Percentiles rank a stretch among this genome's conserved stretches.
These are phyloP conservation scores for Athrips mouffetella DNA, from an alignment of 2,888 invertebrate genomes.

Conservation along the genomic window DNA sequence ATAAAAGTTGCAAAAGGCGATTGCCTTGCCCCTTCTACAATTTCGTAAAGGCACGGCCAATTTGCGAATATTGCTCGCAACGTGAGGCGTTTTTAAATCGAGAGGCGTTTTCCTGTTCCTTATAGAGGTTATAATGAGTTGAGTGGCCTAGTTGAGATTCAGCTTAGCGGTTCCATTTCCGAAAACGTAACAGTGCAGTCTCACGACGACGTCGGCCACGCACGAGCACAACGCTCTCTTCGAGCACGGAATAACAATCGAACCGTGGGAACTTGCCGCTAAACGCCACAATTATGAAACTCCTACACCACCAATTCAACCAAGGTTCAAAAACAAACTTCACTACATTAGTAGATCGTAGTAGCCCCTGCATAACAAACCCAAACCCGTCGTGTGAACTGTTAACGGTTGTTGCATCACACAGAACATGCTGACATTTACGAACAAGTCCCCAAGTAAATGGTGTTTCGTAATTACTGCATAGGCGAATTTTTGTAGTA, in stretches of 20 bases:
- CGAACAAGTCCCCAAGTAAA: conserved; percentile 19
- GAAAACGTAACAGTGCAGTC: conserved; percentile 46
- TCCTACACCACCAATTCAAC: conserved; percentile 39
- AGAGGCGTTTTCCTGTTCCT: conserved; percentile 1
- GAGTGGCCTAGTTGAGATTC: conserved; percentile 7
- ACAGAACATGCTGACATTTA: conserved; percentile 42
- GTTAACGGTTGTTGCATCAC: conserved; percentile 58
- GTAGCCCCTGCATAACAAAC: conserved; percentile 39
- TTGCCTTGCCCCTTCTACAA: conserved; percentile 7
- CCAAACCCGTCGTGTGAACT: conserved; percentile 51
- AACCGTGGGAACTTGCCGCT: conserved; percentile 63
- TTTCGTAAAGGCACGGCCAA: not conserved
- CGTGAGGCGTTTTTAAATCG: not conserved
- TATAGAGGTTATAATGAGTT: not conserved
- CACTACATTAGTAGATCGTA: no score
- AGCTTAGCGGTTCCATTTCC: conserved; percentile 33
- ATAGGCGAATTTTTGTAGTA: conserved; percentile 3
- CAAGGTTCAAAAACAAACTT: conserved; percentile 40
- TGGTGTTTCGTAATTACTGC: conserved; percentile 11
- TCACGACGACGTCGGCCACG: conserved; percentile 51
- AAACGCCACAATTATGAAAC: conserved; percentile 62
- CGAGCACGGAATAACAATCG: conserved; percentile 65
- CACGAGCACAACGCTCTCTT: conserved; percentile 53
- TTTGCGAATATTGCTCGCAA: not conserved
- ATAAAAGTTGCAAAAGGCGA: conserved; percentile 11